Conservation (phyloP, 2,113 vertebrate species). For the Platichthys stellatus region DNA sequence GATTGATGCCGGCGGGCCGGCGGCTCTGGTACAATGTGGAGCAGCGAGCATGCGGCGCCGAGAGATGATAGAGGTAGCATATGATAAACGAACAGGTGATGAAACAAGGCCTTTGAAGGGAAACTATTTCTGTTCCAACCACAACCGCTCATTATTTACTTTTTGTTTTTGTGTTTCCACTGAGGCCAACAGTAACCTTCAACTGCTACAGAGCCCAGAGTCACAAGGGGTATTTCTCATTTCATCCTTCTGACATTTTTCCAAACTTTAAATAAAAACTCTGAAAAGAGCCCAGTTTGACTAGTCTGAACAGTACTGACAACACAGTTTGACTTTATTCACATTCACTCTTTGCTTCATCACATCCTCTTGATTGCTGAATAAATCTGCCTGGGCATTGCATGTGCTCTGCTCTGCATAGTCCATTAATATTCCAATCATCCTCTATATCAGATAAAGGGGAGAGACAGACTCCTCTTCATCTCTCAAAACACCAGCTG, state of each 20-base stretch:
- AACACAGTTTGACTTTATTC: conserved; percentile 47
- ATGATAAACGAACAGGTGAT: conserved; percentile 64
- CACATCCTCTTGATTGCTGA: conserved; percentile 53
- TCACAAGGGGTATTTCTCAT: conserved; percentile 19
- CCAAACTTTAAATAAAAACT: conserved; percentile 10
- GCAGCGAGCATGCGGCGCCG: conserved; percentile 30
- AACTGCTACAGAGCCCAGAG: background rate
- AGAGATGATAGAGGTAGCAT: conserved; percentile 57
- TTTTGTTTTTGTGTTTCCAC: conserved; percentile 26
- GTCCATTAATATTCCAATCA: conserved; percentile 79
- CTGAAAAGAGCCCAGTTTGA: conserved; percentile 12
- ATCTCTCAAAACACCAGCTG: conserved; percentile 78
- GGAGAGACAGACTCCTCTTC: conserved; percentile 75
- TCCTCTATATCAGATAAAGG: conserved; percentile 70
- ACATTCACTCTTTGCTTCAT: conserved; percentile 38
- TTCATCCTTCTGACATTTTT: conserved; percentile 15
- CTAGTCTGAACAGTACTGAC: conserved; percentile 36
- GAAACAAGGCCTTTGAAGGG: conserved; percentile 62
- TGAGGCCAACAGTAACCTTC: conserved; percentile 33
- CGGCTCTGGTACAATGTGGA: conserved; percentile 36
- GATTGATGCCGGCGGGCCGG: conserved; percentile 66
- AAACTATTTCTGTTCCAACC: conserved; percentile 52
- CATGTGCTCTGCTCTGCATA: conserved; percentile 49
- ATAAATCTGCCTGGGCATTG: conserved; percentile 62
- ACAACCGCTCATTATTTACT: conserved; percentile 51